Conservation (phyloP, 1,140 invertebrate genomes). For the Lasaia peninsularis region DNA sequence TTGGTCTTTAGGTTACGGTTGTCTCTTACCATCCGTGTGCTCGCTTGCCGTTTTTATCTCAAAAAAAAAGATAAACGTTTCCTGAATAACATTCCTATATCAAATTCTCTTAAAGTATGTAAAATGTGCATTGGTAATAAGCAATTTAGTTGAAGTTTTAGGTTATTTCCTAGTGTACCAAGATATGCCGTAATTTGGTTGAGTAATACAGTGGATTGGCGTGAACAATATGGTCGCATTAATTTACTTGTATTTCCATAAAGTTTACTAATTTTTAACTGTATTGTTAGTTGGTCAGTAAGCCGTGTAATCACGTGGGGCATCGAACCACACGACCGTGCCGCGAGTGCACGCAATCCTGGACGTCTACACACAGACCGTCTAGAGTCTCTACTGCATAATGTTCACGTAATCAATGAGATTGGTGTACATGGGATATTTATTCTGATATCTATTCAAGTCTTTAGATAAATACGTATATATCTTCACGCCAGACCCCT, state of each 20-base stretch:
- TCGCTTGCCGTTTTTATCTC: too few relatives aligned
- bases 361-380: slow-evolving; percentile 3
- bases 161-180: not conserved
- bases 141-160: too few relatives aligned
- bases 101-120: too few relatives aligned
- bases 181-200: not conserved
- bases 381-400: not conserved
- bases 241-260: slow-evolving; percentile 2
- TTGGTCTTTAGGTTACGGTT: too few relatives aligned
- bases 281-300: slow-evolving; percentile 61
- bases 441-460: too few relatives aligned
- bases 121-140: too few relatives aligned
- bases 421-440: too few relatives aligned
- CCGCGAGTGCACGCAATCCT: slow-evolving; percentile 38
- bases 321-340: slow-evolving; percentile 44
- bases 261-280: slow-evolving; percentile 26
- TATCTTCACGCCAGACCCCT: too few relatives aligned
- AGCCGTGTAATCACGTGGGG: slow-evolving; percentile 57
- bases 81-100: too few relatives aligned
- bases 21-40: too few relatives aligned
- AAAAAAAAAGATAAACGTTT: too few relatives aligned
- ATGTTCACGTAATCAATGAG: slow-evolving; percentile 2
- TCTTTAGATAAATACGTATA: too few relatives aligned
- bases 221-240: slow-evolving; percentile 7
- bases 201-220: not conserved